Conservation (phyloP, 1,140 invertebrate genomes). For the Habropoda laboriosa region DNA sequence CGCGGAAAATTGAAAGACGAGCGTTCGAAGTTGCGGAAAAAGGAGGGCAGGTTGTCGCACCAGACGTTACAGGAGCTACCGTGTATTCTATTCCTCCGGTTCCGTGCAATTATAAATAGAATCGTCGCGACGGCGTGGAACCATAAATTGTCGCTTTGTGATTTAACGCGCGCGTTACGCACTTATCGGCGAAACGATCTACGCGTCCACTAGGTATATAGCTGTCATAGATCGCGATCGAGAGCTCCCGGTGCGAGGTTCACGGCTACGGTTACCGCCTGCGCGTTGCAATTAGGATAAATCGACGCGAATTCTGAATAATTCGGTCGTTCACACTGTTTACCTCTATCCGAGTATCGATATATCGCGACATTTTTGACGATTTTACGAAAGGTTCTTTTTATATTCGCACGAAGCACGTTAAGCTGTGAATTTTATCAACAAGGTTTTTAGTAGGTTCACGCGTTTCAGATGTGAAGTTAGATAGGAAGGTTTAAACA, state of each 20-base stretch:
- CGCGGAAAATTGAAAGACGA: conserved; percentile 26
- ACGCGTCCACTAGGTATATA: conserved; percentile 20
- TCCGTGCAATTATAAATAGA: conserved; percentile 67
- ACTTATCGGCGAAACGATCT: conserved; percentile 48
- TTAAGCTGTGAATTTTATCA: too few relatives aligned
- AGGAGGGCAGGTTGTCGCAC: not conserved
- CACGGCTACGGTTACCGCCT: not conserved
- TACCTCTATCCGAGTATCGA: not conserved
- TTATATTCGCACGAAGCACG: too few relatives aligned
- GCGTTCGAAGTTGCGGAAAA: not conserved
- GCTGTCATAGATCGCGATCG: conserved; percentile 42
- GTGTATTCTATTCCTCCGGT: conserved; percentile 5
- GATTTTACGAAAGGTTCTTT: too few relatives aligned
- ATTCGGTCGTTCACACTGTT: not conserved
- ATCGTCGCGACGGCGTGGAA: conserved; percentile 68
- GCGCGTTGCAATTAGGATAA: conserved; percentile 27
- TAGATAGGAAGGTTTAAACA: not conserved
- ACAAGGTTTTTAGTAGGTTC: not conserved
- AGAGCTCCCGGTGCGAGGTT: conserved; percentile 11
- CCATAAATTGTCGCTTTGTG: conserved; percentile 71
- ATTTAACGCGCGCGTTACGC: conserved; percentile 62
- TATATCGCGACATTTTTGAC: not conserved
- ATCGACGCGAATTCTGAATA: conserved; percentile 6
- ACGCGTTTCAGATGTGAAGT: too few relatives aligned
- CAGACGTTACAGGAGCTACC: not conserved